These are phyloP conservation scores for Palythoa heliodiscus DNA, from an alignment of 92 coral and sea anemone genomes.

Conservation along the genomic window DNA sequence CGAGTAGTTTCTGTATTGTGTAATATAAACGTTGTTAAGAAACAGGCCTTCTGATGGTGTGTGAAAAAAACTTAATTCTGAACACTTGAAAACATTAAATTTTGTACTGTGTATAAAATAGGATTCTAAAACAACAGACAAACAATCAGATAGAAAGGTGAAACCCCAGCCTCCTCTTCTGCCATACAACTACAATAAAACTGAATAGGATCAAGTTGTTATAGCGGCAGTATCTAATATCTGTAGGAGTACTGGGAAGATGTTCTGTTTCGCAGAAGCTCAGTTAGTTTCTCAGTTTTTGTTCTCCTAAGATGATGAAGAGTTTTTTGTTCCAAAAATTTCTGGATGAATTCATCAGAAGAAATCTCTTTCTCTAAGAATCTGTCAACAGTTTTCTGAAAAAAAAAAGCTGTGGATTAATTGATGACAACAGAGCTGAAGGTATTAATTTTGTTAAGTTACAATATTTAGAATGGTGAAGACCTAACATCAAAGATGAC, in stretches of 20 bases:
- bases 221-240: constrained; percentile 21
- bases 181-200: background rate
- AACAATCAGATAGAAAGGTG: too few relatives aligned
- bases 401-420: background rate
- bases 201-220: background rate
- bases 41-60: too few relatives aligned
- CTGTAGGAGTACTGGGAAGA: constrained; percentile 70
- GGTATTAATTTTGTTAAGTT: background rate
- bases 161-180: background rate
- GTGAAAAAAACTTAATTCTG: too few relatives aligned
- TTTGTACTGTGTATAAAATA: too few relatives aligned
- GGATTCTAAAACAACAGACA: too few relatives aligned
- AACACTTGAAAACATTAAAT: too few relatives aligned
- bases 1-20: too few relatives aligned
- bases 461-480: too few relatives aligned
- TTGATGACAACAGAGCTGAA: background rate
- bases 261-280: constrained; percentile 67
- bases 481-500: too few relatives aligned
- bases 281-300: constrained; percentile 88
- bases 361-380: constrained; percentile 85
- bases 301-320: constrained; percentile 81
- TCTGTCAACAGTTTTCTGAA: constrained; percentile 89
- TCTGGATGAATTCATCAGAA: constrained; percentile 85
- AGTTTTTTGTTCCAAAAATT: constrained; percentile 78
- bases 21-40: too few relatives aligned